Evolutionary conservation across 2,113 vertebrate genomes (phyloP), one percentile per base, ranked within the genome.

Genomic region (Cavia aperea): DNA sequence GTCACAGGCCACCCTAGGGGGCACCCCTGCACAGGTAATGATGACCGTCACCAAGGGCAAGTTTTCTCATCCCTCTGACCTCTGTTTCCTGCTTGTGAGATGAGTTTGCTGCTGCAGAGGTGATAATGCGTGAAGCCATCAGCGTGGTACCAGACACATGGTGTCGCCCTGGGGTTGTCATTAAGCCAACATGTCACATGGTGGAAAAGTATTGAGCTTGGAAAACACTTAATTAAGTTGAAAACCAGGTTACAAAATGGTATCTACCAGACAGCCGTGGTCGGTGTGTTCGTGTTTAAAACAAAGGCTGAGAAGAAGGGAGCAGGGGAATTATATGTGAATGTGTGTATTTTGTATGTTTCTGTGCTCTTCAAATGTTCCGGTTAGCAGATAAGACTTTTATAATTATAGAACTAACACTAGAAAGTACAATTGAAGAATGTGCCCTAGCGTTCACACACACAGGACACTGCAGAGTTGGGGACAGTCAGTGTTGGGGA

Each of bases 131-230:
- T n/a, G 26, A 19, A 70, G 66, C 39, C 36, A 14, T 15, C 5
- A 5, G 65, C 15, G 16, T 36, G 3, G 36, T 1, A 14, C 18
- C 5, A 23, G 46, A 2, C 62, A 3, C 3, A 11, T 62, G 5
- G 23, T 5, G 1, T 11, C 31, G 2, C 36, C 33, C 51, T 62
- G 26, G 0, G 0, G 18, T 49, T 14, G 6, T 29, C 8, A 7
- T 5, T 31, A n/a, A 90, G 73, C 62, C 4, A 1, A 4, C 3
- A 8, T 23, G 4, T 24, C n/a, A 0, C 5, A 0, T 2, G 24
- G 62, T 15, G 63, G 46, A 9, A 33, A 26, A 33, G 12, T 18
- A 13, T 11, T 1, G 72, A 84, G n/a, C 82, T 58, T 4, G 36
- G 43, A n/a, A 21, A 81, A 56, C 1, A 39, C 18, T 19, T 75